These are phyloP conservation scores for Pyrrhia umbra DNA, from an alignment of 2,888 invertebrate species.

Conservation along the genomic window DNA sequence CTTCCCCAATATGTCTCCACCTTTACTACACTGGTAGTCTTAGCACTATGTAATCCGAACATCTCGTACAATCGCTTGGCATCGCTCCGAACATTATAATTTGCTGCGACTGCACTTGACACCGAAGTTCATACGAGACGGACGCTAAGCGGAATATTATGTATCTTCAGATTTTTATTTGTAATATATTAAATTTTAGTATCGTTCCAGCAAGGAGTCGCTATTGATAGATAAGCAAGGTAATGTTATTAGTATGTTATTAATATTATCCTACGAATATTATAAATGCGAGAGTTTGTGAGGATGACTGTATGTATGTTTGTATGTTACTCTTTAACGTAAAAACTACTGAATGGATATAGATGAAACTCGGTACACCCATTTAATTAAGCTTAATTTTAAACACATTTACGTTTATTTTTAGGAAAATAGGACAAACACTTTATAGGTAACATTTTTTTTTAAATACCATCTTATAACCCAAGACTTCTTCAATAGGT, in stretches of 20 bases:
- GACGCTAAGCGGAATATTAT: constrained; percentile 30
- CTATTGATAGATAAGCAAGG: neutral
- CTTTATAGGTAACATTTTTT: too few relatives aligned
- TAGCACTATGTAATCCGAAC: constrained; percentile 57
- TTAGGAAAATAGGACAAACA: too few relatives aligned
- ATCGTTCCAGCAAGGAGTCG: neutral
- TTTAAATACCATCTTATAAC: too few relatives aligned
- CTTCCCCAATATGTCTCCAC: constrained; percentile 10
- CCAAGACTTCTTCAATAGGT: too few relatives aligned
- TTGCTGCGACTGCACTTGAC: constrained; percentile 44
- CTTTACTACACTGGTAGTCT: constrained; percentile 54
- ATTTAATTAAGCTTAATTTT: too few relatives aligned
- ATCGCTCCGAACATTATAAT: constrained; percentile 47
- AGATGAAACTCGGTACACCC: too few relatives aligned
- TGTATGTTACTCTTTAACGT: too few relatives aligned
- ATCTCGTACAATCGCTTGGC: constrained; percentile 36
- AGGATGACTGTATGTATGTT: too few relatives aligned
- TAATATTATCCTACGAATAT: too few relatives aligned
- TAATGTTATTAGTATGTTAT: neutral
- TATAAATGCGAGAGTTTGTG: too few relatives aligned
- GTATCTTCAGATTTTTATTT: constrained; percentile 30
- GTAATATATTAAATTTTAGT: constrained; percentile 18
- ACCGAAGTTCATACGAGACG: constrained; percentile 34
- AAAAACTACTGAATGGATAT: too few relatives aligned
- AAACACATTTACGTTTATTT: too few relatives aligned